Base-by-base conservation (phyloP, 2,797 vertebrate genomes). In the Sphaeramia orbicularis region DNA sequence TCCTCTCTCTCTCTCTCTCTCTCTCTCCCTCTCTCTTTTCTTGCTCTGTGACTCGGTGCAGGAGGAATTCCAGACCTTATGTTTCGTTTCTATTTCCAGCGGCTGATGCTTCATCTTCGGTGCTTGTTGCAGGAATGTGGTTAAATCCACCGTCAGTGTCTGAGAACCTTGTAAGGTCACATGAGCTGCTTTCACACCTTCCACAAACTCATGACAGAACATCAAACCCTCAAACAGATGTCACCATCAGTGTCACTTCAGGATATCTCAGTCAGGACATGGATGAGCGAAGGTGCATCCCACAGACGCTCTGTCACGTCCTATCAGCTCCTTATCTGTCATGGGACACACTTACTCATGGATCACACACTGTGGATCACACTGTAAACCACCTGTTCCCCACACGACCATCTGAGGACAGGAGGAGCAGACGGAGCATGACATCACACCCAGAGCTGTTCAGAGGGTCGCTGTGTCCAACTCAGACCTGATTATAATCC, bases 141-240 rank as follows among this genome's bases (percentile, higher is more conserved):
- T 6, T 2, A 11, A 60, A 59, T n/a, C 48, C 40, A 49, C 14
- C 44, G 54, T 4, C 15, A 43, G 35, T 21, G 38, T 42, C 15
- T 15, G n/a, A 43, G 12, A 51, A 10, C 74, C 74, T 76, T 88
- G 65, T 81, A 83, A 61, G 80, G 77, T 56, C 21, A 9, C 7
- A 10, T 43, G 43, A 32, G 19, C 15, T 7, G 14, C 32, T 10
- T 7, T 41, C 7, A 16, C n/a, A n/a, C 27, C 7, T 40, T 45
- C 15, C 4, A n/a, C 14, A 7, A 13, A 18, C 16, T 19, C 55
- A 59, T 71, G 63, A 79, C 45, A 67, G 54, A 52, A 60, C 32
- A 74, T 10, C 42, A 71, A 52, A 61, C 42, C 19, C 55, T 7
- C 18, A 8, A 64, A 49, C 83, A 81, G 53, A 40, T 74, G 71